A percentile compares a stretch with the other conserved stretches of the same genome.
Conservation (phyloP, 2,113 vertebrate genomes). For the Pao palembangensis region DNA sequence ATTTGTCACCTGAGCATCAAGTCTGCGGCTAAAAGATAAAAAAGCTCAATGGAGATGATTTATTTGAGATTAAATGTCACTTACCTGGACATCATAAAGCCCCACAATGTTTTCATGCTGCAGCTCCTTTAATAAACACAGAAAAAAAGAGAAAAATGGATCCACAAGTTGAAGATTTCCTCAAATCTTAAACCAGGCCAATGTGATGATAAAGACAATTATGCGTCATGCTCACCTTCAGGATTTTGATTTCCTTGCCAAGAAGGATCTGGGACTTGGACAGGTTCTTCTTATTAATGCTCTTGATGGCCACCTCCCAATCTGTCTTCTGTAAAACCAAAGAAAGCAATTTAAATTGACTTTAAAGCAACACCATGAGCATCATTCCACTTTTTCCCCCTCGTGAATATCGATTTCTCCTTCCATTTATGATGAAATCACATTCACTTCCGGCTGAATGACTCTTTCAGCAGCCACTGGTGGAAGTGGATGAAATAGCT, state of each 20-base stretch:
- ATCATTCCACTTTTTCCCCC: no score
- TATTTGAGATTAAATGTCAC: constrained; percentile 19
- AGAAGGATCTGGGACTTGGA: constrained; percentile 98
- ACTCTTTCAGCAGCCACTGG: no score
- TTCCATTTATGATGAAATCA: no score
- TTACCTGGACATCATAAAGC: constrained; percentile 97
- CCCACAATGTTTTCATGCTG: constrained; percentile 98
- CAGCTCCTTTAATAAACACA: constrained; percentile 83
- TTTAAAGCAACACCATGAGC: neutral
- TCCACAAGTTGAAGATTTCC: neutral
- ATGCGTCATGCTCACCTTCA: constrained; percentile 80
- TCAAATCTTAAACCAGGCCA: constrained; percentile 5
- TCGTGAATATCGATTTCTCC: no score
- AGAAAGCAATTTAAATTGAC: neutral
- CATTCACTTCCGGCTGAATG: no score
- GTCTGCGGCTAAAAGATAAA: neutral
- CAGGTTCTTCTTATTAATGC: constrained; percentile 98
- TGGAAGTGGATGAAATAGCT: no score
- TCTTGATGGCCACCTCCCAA: constrained; percentile 98
- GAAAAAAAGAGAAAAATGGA: neutral
- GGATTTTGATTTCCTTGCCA: constrained; percentile 98
- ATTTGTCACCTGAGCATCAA: neutral
- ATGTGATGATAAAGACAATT: constrained; percentile 11
- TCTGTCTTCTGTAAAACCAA: constrained; percentile 83
- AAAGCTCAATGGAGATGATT: neutral